Percentiles rank a stretch among this genome's conserved stretches.
These are phyloP conservation scores for Bugulina stolonifera DNA, from an alignment of 2,888 invertebrate species.

Conservation along the genomic window DNA sequence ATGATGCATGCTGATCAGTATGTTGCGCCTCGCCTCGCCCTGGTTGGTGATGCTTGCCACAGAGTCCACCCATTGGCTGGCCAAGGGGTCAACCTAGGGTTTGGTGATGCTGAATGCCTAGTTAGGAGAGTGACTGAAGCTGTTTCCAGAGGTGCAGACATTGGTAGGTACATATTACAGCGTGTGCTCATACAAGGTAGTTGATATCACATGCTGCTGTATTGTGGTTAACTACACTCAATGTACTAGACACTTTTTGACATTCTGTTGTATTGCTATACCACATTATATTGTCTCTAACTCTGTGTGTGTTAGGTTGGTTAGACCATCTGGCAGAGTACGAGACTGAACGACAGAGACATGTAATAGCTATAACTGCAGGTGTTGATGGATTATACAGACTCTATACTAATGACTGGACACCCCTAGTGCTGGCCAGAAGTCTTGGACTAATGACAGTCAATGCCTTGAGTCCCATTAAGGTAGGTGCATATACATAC, in stretches of 20 bases:
- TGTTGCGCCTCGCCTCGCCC: slow-evolving; percentile 70
- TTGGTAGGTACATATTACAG: too few species aligned
- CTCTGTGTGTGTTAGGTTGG: slow-evolving; percentile 60
- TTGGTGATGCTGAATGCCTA: slow-evolving; percentile 80
- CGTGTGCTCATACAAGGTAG: too few species aligned
- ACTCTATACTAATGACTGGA: slow-evolving; percentile 64
- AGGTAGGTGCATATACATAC: too few species aligned
- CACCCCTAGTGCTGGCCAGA: slow-evolving; percentile 70
- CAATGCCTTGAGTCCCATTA: slow-evolving; percentile 10
- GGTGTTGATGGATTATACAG: slow-evolving; percentile 80
- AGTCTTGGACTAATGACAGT: slow-evolving; percentile 69
- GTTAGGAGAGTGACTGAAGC: slow-evolving; percentile 66
- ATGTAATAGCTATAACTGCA: slow-evolving; percentile 81
- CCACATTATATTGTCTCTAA: too few species aligned
- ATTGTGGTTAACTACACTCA: too few species aligned
- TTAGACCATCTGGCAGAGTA: slow-evolving; percentile 69
- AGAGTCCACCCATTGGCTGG: slow-evolving; percentile 93
- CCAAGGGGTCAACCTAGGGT: slow-evolving; percentile 95
- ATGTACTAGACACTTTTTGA: too few species aligned
- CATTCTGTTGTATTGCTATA: too few species aligned
- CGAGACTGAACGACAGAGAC: slow-evolving; percentile 74
- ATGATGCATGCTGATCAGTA: slow-evolving; percentile 85
- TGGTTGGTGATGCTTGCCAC: slow-evolving; percentile 69
- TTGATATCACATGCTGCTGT: too few species aligned
- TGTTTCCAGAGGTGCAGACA: slow-evolving; percentile 66